phyloP scores from a whole-genome alignment of 2,797 vertebrate species.

The Spinibarbus caldwelli region DNA sequence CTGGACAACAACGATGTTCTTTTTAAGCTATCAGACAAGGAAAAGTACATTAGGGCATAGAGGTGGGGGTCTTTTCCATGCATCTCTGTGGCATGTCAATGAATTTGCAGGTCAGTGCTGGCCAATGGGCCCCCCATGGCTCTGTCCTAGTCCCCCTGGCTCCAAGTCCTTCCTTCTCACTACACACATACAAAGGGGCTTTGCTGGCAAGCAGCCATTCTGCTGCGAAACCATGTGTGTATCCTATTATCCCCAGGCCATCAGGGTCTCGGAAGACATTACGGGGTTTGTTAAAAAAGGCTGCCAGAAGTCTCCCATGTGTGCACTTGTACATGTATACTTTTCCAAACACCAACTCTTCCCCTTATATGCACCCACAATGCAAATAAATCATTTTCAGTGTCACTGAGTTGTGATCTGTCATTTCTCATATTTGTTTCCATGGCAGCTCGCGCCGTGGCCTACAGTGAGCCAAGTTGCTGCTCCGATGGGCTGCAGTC shows the following conservation, averaged over 20 bases:
- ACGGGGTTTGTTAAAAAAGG: constrained; percentile 6
- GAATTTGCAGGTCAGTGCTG: constrained; percentile 80
- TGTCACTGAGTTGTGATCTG: not conserved
- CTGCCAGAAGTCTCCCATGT: constrained; percentile 7
- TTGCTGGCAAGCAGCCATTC: constrained; percentile 71
- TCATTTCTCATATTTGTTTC: constrained; percentile 24
- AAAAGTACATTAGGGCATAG: constrained; percentile 65
- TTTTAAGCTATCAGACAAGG: constrained; percentile 32
- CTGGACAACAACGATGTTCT: constrained; percentile 37
- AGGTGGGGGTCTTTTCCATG: constrained; percentile 68
- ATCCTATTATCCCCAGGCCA: constrained; percentile 39
- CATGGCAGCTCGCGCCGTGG: constrained; percentile 85
- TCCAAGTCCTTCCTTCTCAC: constrained; percentile 78
- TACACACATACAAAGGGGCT: constrained; percentile 80
- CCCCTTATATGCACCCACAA: not conserved
- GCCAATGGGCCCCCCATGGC: constrained; percentile 77
- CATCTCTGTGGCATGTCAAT: constrained; percentile 82
- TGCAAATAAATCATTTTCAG: not conserved
- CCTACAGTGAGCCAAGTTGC: constrained; percentile 84
- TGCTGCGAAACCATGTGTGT: constrained; percentile 66
- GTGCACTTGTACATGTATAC: not conserved
- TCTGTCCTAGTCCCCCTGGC: constrained; percentile 71
- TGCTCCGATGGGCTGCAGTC: constrained; percentile 80
- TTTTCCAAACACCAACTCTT: not conserved
- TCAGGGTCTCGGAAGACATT: constrained; percentile 40